Evolutionary conservation across 2,797 vertebrate species (phyloP).

Genomic region (Adrianichthys oophorus): DNA sequence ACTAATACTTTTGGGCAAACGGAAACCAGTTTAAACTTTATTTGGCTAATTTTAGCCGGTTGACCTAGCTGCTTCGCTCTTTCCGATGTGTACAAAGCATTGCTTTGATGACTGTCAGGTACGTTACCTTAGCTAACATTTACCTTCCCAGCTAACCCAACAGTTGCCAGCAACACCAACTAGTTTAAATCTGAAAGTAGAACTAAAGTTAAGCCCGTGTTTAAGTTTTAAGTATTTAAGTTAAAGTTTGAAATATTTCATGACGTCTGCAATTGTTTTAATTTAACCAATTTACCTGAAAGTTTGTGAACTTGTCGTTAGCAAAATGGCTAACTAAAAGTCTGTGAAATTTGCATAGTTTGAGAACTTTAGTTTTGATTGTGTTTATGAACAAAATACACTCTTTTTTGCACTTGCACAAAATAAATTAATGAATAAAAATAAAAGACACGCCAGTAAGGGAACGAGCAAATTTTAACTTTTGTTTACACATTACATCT

Average conservation of each 20-base stretch:
- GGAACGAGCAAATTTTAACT: too few species aligned
- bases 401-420: neutral
- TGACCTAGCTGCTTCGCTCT: slow-evolving; percentile 32
- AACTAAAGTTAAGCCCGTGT: neutral
- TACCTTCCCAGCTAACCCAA: neutral
- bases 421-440: too few species aligned
- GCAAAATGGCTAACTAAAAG: too few species aligned
- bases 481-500: too few species aligned
- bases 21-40: slow-evolving; percentile 40
- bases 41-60: slow-evolving; percentile 7
- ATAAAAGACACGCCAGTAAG: too few species aligned
- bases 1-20: accelerated
- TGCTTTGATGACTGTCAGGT: slow-evolving; percentile 43
- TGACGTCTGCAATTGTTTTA: too few species aligned
- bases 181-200: neutral
- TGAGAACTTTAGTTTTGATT: too few species aligned
- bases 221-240: slow-evolving; percentile 21
- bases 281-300: slow-evolving; percentile 1
- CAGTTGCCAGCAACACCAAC: neutral
- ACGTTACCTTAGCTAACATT: slow-evolving; percentile 16
- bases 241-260: too few species aligned
- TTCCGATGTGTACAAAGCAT: slow-evolving; percentile 30
- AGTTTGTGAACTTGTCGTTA: neutral
- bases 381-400: too few species aligned
- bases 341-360: too few species aligned